Evolutionary conservation across 2,888 invertebrate species (phyloP).

Genomic region (Caenorhabditis sinica): DNA sequence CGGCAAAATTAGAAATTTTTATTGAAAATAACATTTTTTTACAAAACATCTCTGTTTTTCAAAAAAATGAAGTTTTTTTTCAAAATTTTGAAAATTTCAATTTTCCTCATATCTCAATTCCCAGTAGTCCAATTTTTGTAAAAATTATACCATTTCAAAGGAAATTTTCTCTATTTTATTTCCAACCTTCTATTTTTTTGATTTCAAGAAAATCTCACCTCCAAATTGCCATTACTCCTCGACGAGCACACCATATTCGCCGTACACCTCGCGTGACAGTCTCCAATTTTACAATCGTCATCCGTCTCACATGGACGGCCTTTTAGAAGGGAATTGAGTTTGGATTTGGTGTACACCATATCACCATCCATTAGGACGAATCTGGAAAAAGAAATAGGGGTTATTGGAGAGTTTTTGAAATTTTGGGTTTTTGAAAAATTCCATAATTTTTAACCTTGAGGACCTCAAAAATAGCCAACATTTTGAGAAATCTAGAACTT

Average conservation of each 20-base stretch:
- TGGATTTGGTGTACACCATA: conserved; percentile 82
- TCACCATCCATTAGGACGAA: conserved; percentile 83
- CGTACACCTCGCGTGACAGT: conserved; percentile 75
- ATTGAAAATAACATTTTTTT: too few relatives aligned
- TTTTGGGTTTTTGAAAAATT: background rate
- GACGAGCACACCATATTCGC: conserved; percentile 77
- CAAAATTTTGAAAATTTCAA: too few relatives aligned
- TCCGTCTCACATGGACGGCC: conserved; percentile 78
- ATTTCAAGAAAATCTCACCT: conserved; percentile 69
- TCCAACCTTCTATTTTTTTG: background rate
- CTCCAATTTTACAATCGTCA: conserved; percentile 81
- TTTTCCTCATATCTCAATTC: too few relatives aligned
- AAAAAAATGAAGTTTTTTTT: too few relatives aligned
- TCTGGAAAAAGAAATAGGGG: conserved; percentile 55
- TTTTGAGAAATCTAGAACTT: background rate
- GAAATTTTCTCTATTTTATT: too few relatives aligned
- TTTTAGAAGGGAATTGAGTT: conserved; percentile 76
- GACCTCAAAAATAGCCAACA: background rate
- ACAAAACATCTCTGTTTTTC: too few relatives aligned
- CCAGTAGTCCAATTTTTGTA: too few relatives aligned
- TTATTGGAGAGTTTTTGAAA: conserved; percentile 2
- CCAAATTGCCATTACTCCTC: conserved; percentile 82
- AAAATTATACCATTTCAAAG: too few relatives aligned
- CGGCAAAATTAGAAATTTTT: too few relatives aligned
- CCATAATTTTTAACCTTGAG: background rate